phyloP scores from a whole-genome alignment of 1,140 invertebrate genomes.

The Chrysomallon squamiferum region DNA sequence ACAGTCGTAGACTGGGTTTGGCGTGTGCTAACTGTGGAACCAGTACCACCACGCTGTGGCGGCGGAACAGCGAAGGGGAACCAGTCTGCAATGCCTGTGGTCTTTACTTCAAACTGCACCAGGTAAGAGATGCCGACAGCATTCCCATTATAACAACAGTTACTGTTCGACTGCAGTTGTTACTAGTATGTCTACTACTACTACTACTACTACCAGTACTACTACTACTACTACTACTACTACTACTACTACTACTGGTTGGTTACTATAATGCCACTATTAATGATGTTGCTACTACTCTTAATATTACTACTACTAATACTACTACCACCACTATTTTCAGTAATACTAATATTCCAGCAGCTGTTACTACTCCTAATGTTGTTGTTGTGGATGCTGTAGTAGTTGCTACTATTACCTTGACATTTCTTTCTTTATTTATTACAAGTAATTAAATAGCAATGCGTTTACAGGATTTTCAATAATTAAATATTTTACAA shows the following conservation, averaged over 20 bases:
- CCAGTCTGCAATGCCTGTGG: slow-evolving; percentile 98
- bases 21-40: slow-evolving; percentile 95
- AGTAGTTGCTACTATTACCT: too few relatives aligned
- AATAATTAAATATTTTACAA: too few relatives aligned
- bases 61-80: slow-evolving; percentile 93
- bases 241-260: not conserved
- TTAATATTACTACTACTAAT: not conserved
- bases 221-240: not conserved
- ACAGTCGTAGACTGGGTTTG: slow-evolving; percentile 71
- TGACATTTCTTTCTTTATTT: too few relatives aligned
- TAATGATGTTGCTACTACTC: not conserved
- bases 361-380: too few relatives aligned
- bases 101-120: slow-evolving; percentile 96
- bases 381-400: too few relatives aligned
- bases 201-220: too few relatives aligned
- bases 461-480: too few relatives aligned
- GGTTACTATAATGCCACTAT: not conserved
- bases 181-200: not conserved
- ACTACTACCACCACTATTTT: too few relatives aligned
- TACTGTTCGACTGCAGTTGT: not conserved
- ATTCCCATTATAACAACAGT: not conserved
- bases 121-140: slow-evolving; percentile 67
- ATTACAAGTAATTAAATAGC: too few relatives aligned
- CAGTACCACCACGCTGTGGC: slow-evolving; percentile 92
- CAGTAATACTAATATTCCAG: too few relatives aligned